A percentile compares a stretch with the other conserved stretches of the same genome.
These are phyloP conservation scores for Amitus sp. DNA, from an alignment of 2,888 invertebrate genomes.

Conservation along the genomic window DNA sequence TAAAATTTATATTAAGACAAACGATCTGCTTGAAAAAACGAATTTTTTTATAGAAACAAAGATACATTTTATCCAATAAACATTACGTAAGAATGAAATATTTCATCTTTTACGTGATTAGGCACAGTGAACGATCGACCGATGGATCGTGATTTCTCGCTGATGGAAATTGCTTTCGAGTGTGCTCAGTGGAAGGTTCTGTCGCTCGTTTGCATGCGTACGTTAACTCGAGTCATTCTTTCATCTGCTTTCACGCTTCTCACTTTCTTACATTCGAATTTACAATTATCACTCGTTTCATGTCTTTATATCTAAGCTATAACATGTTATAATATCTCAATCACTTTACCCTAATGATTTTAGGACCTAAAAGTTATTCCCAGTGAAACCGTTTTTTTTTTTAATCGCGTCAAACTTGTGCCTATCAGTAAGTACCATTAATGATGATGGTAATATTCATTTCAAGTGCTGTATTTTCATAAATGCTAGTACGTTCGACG, in stretches of 20 bases:
- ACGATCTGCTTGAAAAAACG: too few relatives aligned
- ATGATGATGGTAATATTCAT: slow-evolving; percentile 36
- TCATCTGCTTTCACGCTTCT: slow-evolving; percentile 17
- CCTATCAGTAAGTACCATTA: slow-evolving; percentile 37
- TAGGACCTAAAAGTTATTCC: slow-evolving; percentile 27
- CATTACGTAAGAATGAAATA: too few relatives aligned
- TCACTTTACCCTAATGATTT: slow-evolving; percentile 30
- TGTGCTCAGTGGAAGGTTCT: slow-evolving; percentile 25
- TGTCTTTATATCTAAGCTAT: slow-evolving; percentile 16
- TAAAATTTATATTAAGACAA: too few relatives aligned
- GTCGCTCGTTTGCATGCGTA: slow-evolving; percentile 21
- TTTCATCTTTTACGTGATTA: slow-evolving; percentile 2
- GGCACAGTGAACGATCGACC: slow-evolving; percentile 11
- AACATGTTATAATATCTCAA: slow-evolving; percentile 31
- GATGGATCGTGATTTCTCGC: slow-evolving; percentile 7
- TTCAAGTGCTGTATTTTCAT: slow-evolving; percentile 29
- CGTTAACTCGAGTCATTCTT: slow-evolving; percentile 4
- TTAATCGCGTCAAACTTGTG: slow-evolving; percentile 29
- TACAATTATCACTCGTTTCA: slow-evolving; percentile 23
- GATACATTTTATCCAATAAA: too few relatives aligned
- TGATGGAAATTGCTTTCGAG: slow-evolving; percentile 14
- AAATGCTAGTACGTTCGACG: slow-evolving; percentile 32
- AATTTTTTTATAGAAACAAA: too few relatives aligned
- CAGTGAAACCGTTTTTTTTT: slow-evolving; percentile 16
- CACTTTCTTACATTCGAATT: slow-evolving; percentile 17